A percentile compares a stretch with the other conserved stretches of the same genome.
These are phyloP conservation scores for Pachypanchax playfairii DNA, from an alignment of 2,113 vertebrate species.

Conservation along the genomic window DNA sequence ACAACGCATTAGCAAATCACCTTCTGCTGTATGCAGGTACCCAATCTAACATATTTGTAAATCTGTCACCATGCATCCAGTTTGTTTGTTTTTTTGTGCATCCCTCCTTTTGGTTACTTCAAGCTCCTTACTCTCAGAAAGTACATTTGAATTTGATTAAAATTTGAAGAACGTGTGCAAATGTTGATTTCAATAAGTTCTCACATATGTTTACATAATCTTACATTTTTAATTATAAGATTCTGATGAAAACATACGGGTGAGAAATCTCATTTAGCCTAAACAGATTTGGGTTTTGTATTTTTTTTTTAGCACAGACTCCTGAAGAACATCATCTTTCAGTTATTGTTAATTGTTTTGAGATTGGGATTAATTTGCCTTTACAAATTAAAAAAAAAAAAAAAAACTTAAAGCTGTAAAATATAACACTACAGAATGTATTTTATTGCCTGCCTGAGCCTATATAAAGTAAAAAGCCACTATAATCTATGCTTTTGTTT, in stretches of 20 bases:
- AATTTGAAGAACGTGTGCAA: no score
- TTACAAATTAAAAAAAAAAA: no score
- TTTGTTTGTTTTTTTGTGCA: background rate
- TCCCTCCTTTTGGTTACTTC: constrained; percentile 1
- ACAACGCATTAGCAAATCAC: constrained; percentile 17
- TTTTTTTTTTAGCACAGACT: background rate
- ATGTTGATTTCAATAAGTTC: no score
- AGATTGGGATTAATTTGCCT: no score
- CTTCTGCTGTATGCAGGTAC: constrained; percentile 7
- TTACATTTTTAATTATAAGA: background rate
- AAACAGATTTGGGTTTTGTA: background rate
- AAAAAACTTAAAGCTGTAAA: no score
- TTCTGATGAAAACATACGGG: constrained; percentile 6
- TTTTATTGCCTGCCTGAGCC: constrained; percentile 27
- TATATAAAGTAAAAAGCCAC: constrained; percentile 10
- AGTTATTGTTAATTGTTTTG: background rate
- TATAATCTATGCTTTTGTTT: no score
- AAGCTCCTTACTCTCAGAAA: no score
- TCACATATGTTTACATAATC: background rate
- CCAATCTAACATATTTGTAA: background rate
- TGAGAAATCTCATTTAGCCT: background rate
- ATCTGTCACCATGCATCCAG: background rate
- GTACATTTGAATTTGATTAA: constrained; percentile 16
- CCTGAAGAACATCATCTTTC: constrained; percentile 6
- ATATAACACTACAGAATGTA: background rate